Evolutionary conservation across 1,140 invertebrate genomes (phyloP).

Genomic region (Drosophila pseudoananassae): DNA sequence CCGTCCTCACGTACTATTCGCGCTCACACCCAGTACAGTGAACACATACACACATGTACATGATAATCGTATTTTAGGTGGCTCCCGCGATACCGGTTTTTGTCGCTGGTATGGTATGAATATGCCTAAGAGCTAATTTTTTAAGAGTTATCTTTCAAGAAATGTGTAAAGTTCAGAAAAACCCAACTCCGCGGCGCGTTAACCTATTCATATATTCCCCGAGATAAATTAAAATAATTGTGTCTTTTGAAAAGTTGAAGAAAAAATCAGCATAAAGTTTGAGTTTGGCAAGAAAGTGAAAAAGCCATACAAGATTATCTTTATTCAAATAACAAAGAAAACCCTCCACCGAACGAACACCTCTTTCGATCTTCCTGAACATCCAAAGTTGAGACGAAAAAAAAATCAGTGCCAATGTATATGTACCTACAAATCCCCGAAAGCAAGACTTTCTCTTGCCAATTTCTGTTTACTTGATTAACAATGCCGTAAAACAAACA

Average conservation of each 20-base stretch:
- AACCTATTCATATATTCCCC: conserved; percentile 1
- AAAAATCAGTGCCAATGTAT: conserved; percentile 5
- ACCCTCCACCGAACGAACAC: not conserved
- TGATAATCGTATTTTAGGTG: conserved; percentile 40
- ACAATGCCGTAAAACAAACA: conserved; percentile 32
- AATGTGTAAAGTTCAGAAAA: conserved; percentile 50
- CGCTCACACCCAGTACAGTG: conserved; percentile 23
- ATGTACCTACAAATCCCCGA: conserved; percentile 14
- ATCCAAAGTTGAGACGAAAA: conserved; percentile 14
- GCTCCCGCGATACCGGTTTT: conserved; percentile 50
- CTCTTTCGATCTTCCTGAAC: conserved; percentile 4
- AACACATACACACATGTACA: conserved; percentile 1
- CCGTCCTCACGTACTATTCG: conserved; percentile 23
- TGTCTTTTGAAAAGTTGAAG: not conserved
- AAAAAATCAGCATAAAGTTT: not conserved
- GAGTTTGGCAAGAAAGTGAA: conserved; percentile 14
- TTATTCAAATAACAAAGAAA: conserved; percentile 38
- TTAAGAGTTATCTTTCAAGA: conserved; percentile 45
- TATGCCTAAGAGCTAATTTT: conserved; percentile 54
- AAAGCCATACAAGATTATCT: conserved; percentile 11
- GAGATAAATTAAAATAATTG: not conserved
- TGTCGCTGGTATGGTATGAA: conserved; percentile 41
- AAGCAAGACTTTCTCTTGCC: conserved; percentile 45
- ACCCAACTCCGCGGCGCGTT: not conserved
- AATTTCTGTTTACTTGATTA: conserved; percentile 28